Evolutionary conservation across 2,797 vertebrate genomes (phyloP).

Genomic region (Pseudocheirus occidentalis): DNA sequence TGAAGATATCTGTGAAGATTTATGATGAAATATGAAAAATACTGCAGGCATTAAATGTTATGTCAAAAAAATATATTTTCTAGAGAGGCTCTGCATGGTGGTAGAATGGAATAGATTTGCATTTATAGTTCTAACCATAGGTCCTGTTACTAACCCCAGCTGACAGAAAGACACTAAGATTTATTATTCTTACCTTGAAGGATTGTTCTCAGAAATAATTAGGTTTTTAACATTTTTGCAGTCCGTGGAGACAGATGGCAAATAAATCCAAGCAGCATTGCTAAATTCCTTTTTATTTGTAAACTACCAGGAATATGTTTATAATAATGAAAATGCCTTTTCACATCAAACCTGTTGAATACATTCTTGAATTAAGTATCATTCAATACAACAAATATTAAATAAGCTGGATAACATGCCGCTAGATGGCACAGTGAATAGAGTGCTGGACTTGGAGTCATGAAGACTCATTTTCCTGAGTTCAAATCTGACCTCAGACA

Average conservation of each 20-base stretch:
- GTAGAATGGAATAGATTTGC: not conserved
- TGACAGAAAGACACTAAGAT: not conserved
- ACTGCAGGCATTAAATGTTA: not conserved
- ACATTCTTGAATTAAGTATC: constrained; percentile 36
- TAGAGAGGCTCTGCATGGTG: not conserved
- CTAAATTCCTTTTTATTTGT: constrained; percentile 4
- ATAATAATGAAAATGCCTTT: constrained; percentile 29
- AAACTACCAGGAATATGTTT: not conserved
- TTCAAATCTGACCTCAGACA: not conserved
- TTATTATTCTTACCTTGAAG: constrained; percentile 12
- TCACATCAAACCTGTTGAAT: not conserved
- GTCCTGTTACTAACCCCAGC: not conserved
- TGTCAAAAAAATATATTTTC: constrained; percentile 13
- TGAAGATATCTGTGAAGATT: constrained; percentile 25
- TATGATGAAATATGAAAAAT: constrained; percentile 6
- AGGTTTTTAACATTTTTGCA: constrained; percentile 2
- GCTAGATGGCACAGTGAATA: not conserved
- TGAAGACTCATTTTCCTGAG: not conserved
- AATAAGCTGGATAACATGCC: not conserved
- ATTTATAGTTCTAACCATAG: not conserved
- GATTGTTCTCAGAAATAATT: constrained; percentile 27
- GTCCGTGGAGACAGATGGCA: not conserved
- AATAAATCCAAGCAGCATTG: constrained; percentile 4
- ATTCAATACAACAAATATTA: not conserved
- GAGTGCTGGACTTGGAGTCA: not conserved